Evolutionary conservation across 2,888 invertebrate genomes (phyloP), one percentile per base, ranked within the genome.

Genomic region (Petrolisthes cinctipes): DNA sequence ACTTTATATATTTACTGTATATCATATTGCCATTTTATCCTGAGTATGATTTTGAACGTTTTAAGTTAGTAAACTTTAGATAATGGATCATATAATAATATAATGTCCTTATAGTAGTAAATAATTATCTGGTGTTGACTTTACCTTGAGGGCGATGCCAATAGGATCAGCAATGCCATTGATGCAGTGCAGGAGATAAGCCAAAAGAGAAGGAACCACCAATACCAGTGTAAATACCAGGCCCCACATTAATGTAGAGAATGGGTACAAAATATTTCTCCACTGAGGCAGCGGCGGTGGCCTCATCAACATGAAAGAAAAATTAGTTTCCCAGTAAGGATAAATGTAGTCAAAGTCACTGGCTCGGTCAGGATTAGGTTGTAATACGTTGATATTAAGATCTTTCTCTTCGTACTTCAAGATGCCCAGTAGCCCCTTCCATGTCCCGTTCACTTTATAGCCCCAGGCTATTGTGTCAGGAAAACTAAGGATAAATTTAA

Each of bases 301-400:
- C 17, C 1, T 20, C 6, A 14, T 14, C n/a, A 71, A 17, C 6
- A 71, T 11, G 71, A 71, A 71, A 20, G 71, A 14, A n/a, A 71
- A 71, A n/a, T n/a, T 71, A 6, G 71, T 71, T 6, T n/a, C 71
- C 71, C 71, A 71, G 71, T 71, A n/a, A n/a, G 71, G 71, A n/a
- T 71, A 71, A 6, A 20, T 71, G 17, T n/a, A 0, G 3, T 71
- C 71, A n/a, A 71, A n/a, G 20, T 71, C 71, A 6, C 20, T 6
- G 20, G 6, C n/a, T n/a, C 71, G 2, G 0, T 71, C 71, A 14
- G 6, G 6, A 71, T 71, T 71, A 11, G 71, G 2, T 20, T 71
- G 71, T 17, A 71, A 1, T 6, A 4, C 2, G 20, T 71, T 71
- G 17, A 71, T n/a, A 20, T 2, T 4, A 2, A 71, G 14, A n/a